Evolutionary conservation across 2,888 invertebrate genomes (phyloP).

Genomic region (Lasioglossum villosulum): DNA sequence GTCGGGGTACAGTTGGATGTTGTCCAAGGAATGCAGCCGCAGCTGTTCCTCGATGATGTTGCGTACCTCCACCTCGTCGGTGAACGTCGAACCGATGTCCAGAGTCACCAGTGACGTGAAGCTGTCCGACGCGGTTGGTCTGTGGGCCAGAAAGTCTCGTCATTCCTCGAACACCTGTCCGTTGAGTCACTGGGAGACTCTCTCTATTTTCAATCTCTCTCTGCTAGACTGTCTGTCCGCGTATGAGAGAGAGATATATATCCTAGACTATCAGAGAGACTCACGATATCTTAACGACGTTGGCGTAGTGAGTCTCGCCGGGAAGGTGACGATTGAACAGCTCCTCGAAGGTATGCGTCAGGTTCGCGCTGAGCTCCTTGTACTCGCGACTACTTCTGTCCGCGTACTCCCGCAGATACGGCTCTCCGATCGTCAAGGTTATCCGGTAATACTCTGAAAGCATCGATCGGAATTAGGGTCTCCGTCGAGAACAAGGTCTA

Average conservation of each 20-base stretch:
- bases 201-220: not conserved
- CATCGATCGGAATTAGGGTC: not conserved
- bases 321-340: conserved; percentile 84
- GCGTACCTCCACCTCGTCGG: conserved; percentile 86
- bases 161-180: not conserved
- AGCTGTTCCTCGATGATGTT: conserved; percentile 87
- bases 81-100: conserved; percentile 88
- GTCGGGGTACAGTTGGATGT: conserved; percentile 86
- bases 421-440: conserved; percentile 88
- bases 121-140: conserved; percentile 86
- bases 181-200: not conserved
- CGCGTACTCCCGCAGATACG: conserved; percentile 86
- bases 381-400: conserved; percentile 87
- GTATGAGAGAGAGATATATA: not conserved
- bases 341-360: conserved; percentile 87
- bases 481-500: not conserved
- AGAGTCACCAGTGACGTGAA: conserved; percentile 89
- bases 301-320: conserved; percentile 82
- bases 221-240: not conserved
- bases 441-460: conserved; percentile 85
- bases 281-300: conserved; percentile 90
- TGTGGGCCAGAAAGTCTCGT: conserved; percentile 69
- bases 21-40: conserved; percentile 86
- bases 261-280: conserved; percentile 76
- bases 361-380: conserved; percentile 86